Evolutionary conservation across 2,113 vertebrate genomes (phyloP).

Genomic region (Mustelus asterias): DNA sequence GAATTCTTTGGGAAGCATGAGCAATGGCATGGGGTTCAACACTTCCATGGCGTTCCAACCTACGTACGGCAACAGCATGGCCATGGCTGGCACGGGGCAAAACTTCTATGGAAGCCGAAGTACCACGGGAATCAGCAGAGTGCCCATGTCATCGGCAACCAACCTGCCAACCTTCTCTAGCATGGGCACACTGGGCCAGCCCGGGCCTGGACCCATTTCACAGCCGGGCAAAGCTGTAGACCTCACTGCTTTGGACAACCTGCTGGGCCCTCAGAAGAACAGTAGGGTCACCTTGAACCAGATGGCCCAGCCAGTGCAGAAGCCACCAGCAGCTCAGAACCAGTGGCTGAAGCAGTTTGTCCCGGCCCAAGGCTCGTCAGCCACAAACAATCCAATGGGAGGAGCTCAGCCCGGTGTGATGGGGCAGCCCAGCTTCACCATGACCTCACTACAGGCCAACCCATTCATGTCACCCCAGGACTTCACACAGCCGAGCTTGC

Average conservation of each 20-base stretch:
- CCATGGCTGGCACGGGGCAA: slow-evolving; percentile 59
- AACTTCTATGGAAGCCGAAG: slow-evolving; percentile 63
- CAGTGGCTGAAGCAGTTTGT: slow-evolving; percentile 85
- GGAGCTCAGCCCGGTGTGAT: slow-evolving; percentile 57
- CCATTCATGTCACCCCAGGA: slow-evolving; percentile 95
- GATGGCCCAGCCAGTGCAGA: slow-evolving; percentile 66
- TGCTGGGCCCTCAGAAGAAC: slow-evolving; percentile 83
- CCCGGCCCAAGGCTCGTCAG: slow-evolving; percentile 60
- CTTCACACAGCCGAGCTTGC: slow-evolving; percentile 67
- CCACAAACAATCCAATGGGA: slow-evolving; percentile 53
- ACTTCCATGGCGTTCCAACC: slow-evolving; percentile 70
- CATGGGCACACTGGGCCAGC: slow-evolving; percentile 54
- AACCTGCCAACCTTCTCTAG: slow-evolving; percentile 72
- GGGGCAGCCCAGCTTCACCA: slow-evolving; percentile 71
- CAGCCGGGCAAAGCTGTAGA: slow-evolving; percentile 63
- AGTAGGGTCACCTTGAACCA: slow-evolving; percentile 87
- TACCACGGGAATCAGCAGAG: slow-evolving; percentile 48
- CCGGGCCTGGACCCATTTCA: slow-evolving; percentile 45
- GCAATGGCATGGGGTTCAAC: slow-evolving; percentile 69
- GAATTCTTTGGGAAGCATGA: slow-evolving; percentile 58
- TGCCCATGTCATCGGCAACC: slow-evolving; percentile 63
- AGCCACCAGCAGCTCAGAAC: slow-evolving; percentile 46
- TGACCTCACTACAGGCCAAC: slow-evolving; percentile 70
- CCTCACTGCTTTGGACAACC: slow-evolving; percentile 82
- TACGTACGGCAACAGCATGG: slow-evolving; percentile 61